A percentile compares a stretch with the other conserved stretches of the same genome.
Conservation (phyloP, 2,888 invertebrate genomes). For the Hypomecis punctinalis region DNA sequence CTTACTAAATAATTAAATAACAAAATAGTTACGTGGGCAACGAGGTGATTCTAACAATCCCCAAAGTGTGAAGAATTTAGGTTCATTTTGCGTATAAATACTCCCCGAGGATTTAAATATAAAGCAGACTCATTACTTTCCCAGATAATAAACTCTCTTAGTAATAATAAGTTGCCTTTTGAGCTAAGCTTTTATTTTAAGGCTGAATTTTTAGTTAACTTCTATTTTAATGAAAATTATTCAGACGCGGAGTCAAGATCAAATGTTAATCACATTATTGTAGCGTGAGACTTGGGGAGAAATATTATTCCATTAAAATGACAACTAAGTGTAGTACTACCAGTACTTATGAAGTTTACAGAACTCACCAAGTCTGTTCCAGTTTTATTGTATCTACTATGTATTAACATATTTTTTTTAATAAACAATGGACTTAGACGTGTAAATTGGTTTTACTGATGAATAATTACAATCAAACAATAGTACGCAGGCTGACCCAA, state of each 20-base stretch:
- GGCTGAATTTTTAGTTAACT: constrained; percentile 1
- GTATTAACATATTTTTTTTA: no score
- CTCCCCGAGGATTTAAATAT: constrained; percentile 13
- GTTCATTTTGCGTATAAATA: constrained; percentile 15
- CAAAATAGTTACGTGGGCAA: background rate
- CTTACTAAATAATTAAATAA: background rate
- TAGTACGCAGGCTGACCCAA: no score
- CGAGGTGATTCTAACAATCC: background rate
- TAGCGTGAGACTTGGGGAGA: no score
- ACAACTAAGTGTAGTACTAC: no score
- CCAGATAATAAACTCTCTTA: constrained; percentile 22
- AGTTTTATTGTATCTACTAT: no score
- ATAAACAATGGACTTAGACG: no score
- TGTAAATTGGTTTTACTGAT: no score
- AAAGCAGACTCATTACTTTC: constrained; percentile 25
- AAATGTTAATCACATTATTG: no score
- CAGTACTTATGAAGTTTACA: no score
- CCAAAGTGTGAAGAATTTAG: constrained; percentile 1
- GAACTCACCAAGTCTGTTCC: no score
- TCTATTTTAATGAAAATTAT: constrained; percentile 8
- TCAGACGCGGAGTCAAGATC: background rate
- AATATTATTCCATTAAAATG: no score
- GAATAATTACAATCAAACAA: no score
- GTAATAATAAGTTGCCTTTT: constrained; percentile 20
- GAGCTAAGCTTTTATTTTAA: constrained; percentile 16